Evolutionary conservation across 2,113 vertebrate genomes (phyloP).

Genomic region (Nothocercus julius): DNA sequence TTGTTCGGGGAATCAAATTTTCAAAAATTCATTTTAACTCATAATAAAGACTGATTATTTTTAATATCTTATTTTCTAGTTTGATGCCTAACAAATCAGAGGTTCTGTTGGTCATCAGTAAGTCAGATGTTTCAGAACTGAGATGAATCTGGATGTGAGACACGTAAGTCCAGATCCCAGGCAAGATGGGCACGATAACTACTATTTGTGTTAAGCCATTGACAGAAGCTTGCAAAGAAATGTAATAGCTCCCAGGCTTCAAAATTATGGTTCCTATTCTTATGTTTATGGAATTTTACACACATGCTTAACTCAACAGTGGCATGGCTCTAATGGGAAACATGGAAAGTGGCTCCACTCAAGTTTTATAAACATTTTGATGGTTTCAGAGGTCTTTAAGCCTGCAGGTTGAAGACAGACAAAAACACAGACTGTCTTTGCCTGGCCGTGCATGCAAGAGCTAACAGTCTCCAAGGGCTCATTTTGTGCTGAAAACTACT

Average conservation of each 20-base stretch:
- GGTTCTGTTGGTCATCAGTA: neutral
- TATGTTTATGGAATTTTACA: neutral
- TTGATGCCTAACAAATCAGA: neutral
- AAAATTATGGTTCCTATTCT: neutral
- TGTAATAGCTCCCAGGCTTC: neutral
- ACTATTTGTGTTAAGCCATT: neutral
- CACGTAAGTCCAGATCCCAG: neutral
- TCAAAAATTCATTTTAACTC: neutral
- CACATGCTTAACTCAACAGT: neutral
- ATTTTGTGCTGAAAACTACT: neutral
- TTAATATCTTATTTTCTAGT: neutral
- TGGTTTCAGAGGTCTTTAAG: neutral
- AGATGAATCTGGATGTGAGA: neutral
- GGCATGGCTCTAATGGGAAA: neutral
- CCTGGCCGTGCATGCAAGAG: accelerated
- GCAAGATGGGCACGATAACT: neutral
- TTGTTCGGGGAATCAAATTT: neutral
- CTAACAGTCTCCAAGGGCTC: neutral
- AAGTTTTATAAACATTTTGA: neutral
- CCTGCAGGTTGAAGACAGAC: neutral
- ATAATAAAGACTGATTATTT: neutral
- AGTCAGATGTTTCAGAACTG: neutral
- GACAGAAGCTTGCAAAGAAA: neutral
- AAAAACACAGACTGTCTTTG: neutral
- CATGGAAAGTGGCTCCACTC: neutral